Conservation (phyloP, 2,797 vertebrate species). For the Oreonectes daqikongensis region DNA sequence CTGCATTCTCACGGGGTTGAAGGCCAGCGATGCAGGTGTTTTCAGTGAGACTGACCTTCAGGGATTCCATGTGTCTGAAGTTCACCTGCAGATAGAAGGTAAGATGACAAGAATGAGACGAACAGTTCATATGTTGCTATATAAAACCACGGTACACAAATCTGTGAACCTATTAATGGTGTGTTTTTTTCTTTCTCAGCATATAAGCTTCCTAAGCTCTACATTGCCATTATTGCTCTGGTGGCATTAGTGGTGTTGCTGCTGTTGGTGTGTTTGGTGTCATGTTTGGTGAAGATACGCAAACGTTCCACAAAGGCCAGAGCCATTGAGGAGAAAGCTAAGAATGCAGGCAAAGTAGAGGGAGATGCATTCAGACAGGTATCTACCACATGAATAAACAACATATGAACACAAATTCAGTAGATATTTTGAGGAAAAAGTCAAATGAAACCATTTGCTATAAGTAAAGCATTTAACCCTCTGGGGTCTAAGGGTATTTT, state of each 20-base stretch:
- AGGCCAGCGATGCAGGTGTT: slow-evolving; percentile 65
- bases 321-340: slow-evolving; percentile 76
- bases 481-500: too few species aligned
- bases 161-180: not conserved
- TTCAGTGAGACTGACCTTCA: slow-evolving; percentile 71
- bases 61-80: slow-evolving; percentile 68
- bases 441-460: too few species aligned
- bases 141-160: too few species aligned
- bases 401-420: not conserved
- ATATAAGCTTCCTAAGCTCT: slow-evolving; percentile 73
- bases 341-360: slow-evolving; percentile 77
- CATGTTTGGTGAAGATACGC: slow-evolving; percentile 79
- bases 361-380: slow-evolving; percentile 82
- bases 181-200: slow-evolving; percentile 58
- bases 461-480: too few species aligned
- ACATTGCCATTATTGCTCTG: slow-evolving; percentile 78
- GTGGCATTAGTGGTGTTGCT: slow-evolving; percentile 77
- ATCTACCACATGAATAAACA: not conserved
- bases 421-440: not conserved
- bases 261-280: slow-evolving; percentile 79
- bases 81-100: slow-evolving; percentile 70
- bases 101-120: slow-evolving; percentile 9
- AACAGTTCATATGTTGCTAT: not conserved
- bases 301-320: slow-evolving; percentile 76
- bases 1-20: slow-evolving; percentile 70